Base-by-base conservation (phyloP, 2,113 vertebrate genomes). In the Scytalopus superciliaris region DNA sequence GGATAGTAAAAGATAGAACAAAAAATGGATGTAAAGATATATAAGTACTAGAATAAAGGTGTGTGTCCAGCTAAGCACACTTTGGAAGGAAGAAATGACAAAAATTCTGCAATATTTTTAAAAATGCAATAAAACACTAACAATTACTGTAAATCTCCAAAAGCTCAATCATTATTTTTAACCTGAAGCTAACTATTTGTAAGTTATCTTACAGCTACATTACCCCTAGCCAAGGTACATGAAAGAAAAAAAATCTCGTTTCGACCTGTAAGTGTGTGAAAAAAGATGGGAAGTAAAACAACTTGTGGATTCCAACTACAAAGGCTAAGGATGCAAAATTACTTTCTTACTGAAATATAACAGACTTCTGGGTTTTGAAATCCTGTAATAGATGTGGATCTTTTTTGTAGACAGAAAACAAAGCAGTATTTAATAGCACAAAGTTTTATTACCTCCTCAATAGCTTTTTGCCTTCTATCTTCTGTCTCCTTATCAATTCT, bases 381-480 rank as follows among this genome's bases (percentile, higher is more conserved):
- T 66, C 5, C 44, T 87, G 1, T 50, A 49, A 87, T 5, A 87
- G 7, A 81, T 0, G 0, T 12, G 19, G 14, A 62, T 35, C 8
- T 56, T 60, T 60, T 78, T 56, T 59, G 57, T 23, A 66, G 12
- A 23, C 35, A 69, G 77, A 69, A 77, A 45, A 44, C 12, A 73
- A 76, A 88, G 30, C 47, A 80, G 2, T 62, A 63, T 12, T 37
- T 78, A 60, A 83, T 14, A 84, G 27, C 23, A 70, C 2, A 33
- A 66, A 93, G 44, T 31, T 90, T 83, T 78, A 89, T 98, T 98
- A 99, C 99, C 98, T 99, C 99, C 95, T 99, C 99, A 93, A 99
- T 99, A 35, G 99, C 99, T 97, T 98, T 98, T 95, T 99, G 99
- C 91, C 98, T 98, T 97, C 98, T 99, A 94, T 99, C 99, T 97